These are phyloP conservation scores for Biston betularia DNA, from an alignment of 2,888 invertebrate genomes.

Conservation along the genomic window DNA sequence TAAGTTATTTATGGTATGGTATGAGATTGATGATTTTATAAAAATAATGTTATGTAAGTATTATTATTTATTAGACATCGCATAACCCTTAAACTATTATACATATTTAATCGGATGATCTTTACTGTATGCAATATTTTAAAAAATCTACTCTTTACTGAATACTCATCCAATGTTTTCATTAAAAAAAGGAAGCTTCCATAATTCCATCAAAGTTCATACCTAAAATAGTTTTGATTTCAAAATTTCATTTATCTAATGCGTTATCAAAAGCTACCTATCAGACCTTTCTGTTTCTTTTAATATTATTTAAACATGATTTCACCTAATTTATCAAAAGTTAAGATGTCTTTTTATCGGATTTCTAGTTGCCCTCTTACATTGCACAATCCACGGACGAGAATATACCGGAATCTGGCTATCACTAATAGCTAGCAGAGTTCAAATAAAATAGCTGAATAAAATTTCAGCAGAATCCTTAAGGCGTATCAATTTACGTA, in stretches of 20 bases:
- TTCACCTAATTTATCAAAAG: conserved; percentile 2
- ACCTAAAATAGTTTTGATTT: background rate
- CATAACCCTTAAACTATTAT: background rate
- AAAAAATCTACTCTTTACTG: too few species aligned
- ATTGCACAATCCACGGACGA: background rate
- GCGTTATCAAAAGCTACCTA: conserved; percentile 57
- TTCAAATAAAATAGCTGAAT: too few species aligned
- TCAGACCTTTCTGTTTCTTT: conserved; percentile 41
- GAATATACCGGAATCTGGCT: too few species aligned
- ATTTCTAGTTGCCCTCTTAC: background rate
- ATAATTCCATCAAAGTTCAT: background rate
- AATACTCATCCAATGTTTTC: too few species aligned
- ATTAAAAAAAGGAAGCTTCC: background rate
- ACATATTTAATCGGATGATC: too few species aligned
- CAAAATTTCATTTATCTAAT: conserved; percentile 25
- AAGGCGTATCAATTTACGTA: background rate
- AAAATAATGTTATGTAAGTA: conserved; percentile 3
- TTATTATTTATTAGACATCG: conserved; percentile 13
- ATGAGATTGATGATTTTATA: conserved; percentile 3
- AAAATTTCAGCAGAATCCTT: too few species aligned
- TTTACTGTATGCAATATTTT: too few species aligned
- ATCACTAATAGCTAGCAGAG: too few species aligned
- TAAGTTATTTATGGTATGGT: background rate
- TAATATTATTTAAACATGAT: background rate
- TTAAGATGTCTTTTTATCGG: conserved; percentile 10